Evolutionary conservation across 2,113 vertebrate species (phyloP), one percentile per base, ranked within the genome.

Genomic region (Gallinago jamesoni): DNA sequence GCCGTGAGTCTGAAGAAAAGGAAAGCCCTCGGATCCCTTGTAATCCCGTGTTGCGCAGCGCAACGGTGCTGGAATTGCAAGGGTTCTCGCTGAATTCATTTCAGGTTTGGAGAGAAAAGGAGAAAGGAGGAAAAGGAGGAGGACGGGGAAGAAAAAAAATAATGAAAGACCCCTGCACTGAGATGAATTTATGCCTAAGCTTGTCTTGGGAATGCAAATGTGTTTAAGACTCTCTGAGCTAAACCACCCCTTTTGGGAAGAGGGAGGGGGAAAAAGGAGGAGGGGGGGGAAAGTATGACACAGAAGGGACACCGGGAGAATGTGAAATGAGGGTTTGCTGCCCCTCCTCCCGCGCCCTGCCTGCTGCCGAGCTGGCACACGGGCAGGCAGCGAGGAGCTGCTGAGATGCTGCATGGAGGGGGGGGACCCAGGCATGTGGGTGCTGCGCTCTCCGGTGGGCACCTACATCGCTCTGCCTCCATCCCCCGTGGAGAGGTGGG

Each of bases 171-270:
- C 92, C 93, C 76, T 76, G 47, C 17, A 27, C 89, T n/a, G 91
- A 92, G 77, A 94, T 97, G 96, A 97, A 95, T 97, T 96, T 96
- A 97, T 97, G 94, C 93, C 64, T 81, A 90, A 96, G 95, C 94
- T 95, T 88, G 94, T 96, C 97, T 97, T 81, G 84, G 89, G 97
- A 97, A 97, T 97, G 97, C 97, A 97, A 93, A 97, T 96, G 95
- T 84, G 63, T 87, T 95, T 94, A 95, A 94, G 96, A 86, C 73
- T 93, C 94, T 96, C 90, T 89, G 86, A 93, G 83, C 93, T 88
- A 92, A 96, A 96, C 92, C 56, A 90, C 79, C 95, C 79, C 74
- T 88, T 96, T 96, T 87, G 67, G 91, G 89, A 75, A 92, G 88
- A 73, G 67, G 91, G 89, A 63, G 88, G 86, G 67, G 70, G 63